These are phyloP conservation scores for Pseudomugil gertrudae DNA, from an alignment of 2,797 vertebrate species.

Conservation along the genomic window DNA sequence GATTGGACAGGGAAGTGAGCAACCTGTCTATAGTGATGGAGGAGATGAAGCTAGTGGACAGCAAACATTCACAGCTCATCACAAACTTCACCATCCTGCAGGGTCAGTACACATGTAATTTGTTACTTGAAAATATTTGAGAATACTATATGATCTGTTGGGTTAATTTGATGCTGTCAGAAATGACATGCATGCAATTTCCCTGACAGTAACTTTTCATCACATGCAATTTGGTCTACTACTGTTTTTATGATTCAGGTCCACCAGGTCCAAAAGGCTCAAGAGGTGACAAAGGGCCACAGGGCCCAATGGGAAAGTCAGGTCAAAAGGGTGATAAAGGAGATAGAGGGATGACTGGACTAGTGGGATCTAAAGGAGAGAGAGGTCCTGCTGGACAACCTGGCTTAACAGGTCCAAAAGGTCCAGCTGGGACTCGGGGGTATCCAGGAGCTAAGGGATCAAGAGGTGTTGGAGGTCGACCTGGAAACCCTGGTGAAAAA, in stretches of 20 bases:
- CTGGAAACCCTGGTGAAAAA: conserved; percentile 88
- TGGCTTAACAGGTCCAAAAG: conserved; percentile 88
- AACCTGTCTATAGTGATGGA: conserved; percentile 92
- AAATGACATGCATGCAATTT: background rate
- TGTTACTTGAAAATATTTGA: background rate
- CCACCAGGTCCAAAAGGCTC: conserved; percentile 94
- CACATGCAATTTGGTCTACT: conserved; percentile 6
- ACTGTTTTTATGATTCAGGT: conserved; percentile 77
- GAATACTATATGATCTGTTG: background rate
- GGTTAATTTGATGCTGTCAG: background rate
- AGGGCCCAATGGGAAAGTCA: conserved; percentile 86
- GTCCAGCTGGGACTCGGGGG: conserved; percentile 87
- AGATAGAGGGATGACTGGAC: conserved; percentile 88
- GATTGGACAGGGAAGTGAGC: conserved; percentile 78
- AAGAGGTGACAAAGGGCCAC: conserved; percentile 92
- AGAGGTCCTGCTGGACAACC: conserved; percentile 85
- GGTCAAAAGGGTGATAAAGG: conserved; percentile 95
- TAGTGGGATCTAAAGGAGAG: conserved; percentile 88
- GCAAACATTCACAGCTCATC: conserved; percentile 91
- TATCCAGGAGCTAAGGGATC: conserved; percentile 90
- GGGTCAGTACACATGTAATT: conserved; percentile 61
- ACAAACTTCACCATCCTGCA: conserved; percentile 85
- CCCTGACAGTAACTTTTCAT: background rate
- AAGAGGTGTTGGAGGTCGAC: conserved; percentile 90
- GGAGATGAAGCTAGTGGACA: conserved; percentile 91